Conservation (phyloP, 2,888 invertebrate species). For the Acronicta leporina region DNA sequence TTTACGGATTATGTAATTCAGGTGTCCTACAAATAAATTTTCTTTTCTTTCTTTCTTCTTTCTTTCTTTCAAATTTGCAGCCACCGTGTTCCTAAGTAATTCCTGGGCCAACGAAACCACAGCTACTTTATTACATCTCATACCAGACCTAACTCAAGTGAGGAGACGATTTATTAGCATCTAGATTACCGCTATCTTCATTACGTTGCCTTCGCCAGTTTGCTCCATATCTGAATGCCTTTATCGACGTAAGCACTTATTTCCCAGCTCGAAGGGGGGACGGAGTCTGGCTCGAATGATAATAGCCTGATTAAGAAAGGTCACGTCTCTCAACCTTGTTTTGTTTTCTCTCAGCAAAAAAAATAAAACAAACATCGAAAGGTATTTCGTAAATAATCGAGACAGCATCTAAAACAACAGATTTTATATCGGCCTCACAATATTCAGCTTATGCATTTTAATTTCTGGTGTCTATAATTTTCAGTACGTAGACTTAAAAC, state of each 20-base stretch:
- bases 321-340: conserved; percentile 70
- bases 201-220: conserved; percentile 59
- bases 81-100: neutral
- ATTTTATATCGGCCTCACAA: neutral
- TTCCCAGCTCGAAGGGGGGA: conserved; percentile 49
- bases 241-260: conserved; percentile 63
- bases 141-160: conserved; percentile 8
- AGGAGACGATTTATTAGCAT: conserved; percentile 74
- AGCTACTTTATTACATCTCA: conserved; percentile 6
- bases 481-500: no score
- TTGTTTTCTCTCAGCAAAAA: conserved; percentile 51
- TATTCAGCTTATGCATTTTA: neutral
- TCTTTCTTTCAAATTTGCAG: no score
- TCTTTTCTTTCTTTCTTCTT: no score
- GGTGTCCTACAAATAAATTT: no score
- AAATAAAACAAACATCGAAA: conserved; percentile 57
- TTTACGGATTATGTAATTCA: no score
- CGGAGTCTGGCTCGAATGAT: conserved; percentile 75
- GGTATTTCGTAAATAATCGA: conserved; percentile 40
- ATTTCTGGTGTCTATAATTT: no score
- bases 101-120: neutral
- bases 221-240: conserved; percentile 62
- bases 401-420: neutral
- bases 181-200: conserved; percentile 71
- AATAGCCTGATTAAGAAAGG: conserved; percentile 83